Conservation (phyloP, 2,113 vertebrate genomes). For the Toxostoma redivivum region DNA sequence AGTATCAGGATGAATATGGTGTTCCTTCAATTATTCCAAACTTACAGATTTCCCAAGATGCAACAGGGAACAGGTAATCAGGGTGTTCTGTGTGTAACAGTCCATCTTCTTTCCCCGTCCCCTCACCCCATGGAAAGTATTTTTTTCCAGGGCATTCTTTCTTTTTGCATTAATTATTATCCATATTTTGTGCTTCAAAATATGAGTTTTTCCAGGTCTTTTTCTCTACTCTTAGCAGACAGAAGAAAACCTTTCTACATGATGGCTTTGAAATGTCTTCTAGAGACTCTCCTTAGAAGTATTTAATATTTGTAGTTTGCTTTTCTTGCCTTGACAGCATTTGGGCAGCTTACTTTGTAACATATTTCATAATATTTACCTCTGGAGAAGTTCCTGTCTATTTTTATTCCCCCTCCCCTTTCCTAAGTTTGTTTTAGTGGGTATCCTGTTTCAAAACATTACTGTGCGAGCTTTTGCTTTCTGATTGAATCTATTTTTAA, state of each 20-base stretch:
- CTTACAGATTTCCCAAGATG: constrained; percentile 76
- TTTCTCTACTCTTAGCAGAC: neutral
- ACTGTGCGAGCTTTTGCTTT: neutral
- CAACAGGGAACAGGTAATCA: constrained; percentile 76
- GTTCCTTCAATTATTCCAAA: constrained; percentile 73
- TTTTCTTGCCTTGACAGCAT: constrained; percentile 4
- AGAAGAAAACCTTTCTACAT: neutral
- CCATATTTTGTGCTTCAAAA: neutral
- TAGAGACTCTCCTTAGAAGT: neutral
- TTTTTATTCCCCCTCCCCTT: neutral
- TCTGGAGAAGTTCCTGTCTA: neutral
- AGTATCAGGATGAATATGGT: constrained; percentile 83
- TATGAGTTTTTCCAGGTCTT: neutral
- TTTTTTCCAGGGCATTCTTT: constrained; percentile 9
- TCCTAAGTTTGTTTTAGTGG: neutral
- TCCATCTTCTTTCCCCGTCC: neutral
- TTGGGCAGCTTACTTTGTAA: neutral
- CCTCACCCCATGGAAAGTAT: neutral
- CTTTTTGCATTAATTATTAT: neutral
- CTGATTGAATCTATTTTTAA: neutral
- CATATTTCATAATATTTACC: neutral
- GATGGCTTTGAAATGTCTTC: constrained; percentile 3
- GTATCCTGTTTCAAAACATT: constrained; percentile 7
- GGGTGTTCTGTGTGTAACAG: neutral
- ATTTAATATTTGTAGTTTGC: neutral